phyloP scores from a whole-genome alignment of 2,888 invertebrate species.

The Euzophera pinguis region DNA sequence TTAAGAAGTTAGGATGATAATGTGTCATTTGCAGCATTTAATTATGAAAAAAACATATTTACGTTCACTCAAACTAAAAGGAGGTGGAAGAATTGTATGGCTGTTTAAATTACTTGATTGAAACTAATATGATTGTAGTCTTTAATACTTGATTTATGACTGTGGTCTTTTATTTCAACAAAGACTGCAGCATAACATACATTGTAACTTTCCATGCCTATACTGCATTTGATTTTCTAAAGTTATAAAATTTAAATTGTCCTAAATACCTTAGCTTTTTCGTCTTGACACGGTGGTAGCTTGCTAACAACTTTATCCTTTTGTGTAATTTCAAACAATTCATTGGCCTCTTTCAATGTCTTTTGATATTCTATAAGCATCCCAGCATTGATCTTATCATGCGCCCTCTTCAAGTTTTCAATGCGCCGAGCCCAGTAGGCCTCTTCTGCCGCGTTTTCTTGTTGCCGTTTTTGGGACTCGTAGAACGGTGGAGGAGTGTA shows the following conservation, averaged over 20 bases:
- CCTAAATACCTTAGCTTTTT: conserved; percentile 59
- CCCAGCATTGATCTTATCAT: conserved; percentile 62
- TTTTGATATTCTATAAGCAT: conserved; percentile 69
- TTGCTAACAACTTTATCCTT: conserved; percentile 56
- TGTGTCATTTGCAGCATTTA: too few relatives aligned
- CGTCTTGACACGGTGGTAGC: conserved; percentile 67
- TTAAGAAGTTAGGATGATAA: too few relatives aligned
- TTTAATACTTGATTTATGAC: too few relatives aligned
- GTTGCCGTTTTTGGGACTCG: conserved; percentile 43
- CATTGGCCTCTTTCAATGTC: conserved; percentile 65
- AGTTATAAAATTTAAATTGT: not conserved
- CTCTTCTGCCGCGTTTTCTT: conserved; percentile 61
- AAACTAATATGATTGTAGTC: too few relatives aligned
- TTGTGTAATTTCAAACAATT: conserved; percentile 55
- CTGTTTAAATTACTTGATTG: too few relatives aligned
- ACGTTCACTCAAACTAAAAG: too few relatives aligned
- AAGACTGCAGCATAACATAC: too few relatives aligned
- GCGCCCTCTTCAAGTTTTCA: conserved; percentile 61
- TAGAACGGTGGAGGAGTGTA: conserved; percentile 46
- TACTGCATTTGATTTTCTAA: too few relatives aligned
- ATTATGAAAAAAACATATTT: too few relatives aligned
- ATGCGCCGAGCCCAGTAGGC: conserved; percentile 70
- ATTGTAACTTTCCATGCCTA: too few relatives aligned
- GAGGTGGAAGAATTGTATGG: too few relatives aligned
- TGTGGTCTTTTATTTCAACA: too few relatives aligned